Evolutionary conservation across 2,797 vertebrate genomes (phyloP).

Genomic region (Alosa sapidissima): DNA sequence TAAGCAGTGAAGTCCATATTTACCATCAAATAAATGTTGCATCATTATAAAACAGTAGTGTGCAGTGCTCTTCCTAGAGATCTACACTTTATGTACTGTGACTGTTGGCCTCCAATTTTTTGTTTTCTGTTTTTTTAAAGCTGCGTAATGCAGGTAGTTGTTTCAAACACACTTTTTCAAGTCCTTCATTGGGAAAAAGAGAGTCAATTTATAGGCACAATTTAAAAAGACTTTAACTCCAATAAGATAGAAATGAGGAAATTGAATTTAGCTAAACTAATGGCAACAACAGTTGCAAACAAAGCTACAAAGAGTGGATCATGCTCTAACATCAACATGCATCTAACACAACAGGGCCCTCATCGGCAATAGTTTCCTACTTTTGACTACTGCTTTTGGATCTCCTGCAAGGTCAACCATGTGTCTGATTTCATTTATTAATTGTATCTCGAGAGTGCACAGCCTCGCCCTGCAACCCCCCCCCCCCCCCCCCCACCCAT

Average conservation of each 20-base stretch:
- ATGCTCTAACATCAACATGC: no score
- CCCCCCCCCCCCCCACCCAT: neutral
- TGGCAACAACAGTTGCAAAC: neutral
- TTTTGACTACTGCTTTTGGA: neutral
- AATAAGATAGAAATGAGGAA: no score
- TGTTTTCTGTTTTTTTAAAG: no score
- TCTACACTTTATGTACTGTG: no score
- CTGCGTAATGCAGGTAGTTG: no score
- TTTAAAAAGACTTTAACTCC: no score
- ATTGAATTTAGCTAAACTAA: neutral
- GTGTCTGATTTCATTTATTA: neutral
- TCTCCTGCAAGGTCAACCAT: slow-evolving; percentile 3
- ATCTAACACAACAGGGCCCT: no score
- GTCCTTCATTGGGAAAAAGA: no score
- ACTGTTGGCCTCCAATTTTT: no score
- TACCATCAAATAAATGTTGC: neutral
- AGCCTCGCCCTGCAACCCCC: neutral
- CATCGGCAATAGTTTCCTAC: neutral
- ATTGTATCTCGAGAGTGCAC: slow-evolving; percentile 22
- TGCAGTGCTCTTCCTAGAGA: neutral
- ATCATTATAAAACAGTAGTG: neutral
- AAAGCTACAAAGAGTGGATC: neutral
- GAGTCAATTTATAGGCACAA: no score
- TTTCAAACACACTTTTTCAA: no score
- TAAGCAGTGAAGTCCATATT: neutral